phyloP scores from a whole-genome alignment of 2,888 invertebrate genomes.

The Aporophyla nigra region DNA sequence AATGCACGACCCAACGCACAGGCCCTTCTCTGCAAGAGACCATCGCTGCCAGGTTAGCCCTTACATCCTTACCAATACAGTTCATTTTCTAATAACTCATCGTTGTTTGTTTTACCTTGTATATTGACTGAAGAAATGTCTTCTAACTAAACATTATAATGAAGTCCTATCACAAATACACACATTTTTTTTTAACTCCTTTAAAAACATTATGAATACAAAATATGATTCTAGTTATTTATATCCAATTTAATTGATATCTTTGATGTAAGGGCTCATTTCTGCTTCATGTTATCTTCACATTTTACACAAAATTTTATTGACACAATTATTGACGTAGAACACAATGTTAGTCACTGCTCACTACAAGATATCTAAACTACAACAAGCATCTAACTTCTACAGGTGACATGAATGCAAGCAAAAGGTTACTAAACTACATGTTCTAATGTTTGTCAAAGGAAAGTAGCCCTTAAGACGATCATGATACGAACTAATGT shows the following conservation, averaged over 20 bases:
- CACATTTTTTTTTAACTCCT: not conserved
- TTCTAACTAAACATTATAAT: constrained; percentile 2
- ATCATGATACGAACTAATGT: constrained; percentile 39
- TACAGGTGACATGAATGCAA: constrained; percentile 67
- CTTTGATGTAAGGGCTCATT: constrained; percentile 60
- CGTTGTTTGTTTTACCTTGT: not conserved
- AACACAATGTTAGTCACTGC: constrained; percentile 73
- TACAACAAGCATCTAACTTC: constrained; percentile 68
- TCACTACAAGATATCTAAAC: constrained; percentile 63
- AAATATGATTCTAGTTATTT: not conserved
- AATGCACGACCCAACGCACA: constrained; percentile 89
- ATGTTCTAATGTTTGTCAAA: constrained; percentile 54
- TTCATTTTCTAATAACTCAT: constrained; percentile 21
- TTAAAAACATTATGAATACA: not conserved
- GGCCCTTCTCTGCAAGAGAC: constrained; percentile 86
- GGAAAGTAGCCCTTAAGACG: constrained; percentile 56
- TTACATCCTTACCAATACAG: constrained; percentile 52
- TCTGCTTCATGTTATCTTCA: constrained; percentile 16
- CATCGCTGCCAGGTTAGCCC: constrained; percentile 71
- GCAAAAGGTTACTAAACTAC: constrained; percentile 62
- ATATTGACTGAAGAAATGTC: not conserved
- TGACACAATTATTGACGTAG: constrained; percentile 47
- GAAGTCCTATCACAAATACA: constrained; percentile 7
- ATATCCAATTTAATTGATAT: not conserved
- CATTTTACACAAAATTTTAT: constrained; percentile 18